phyloP scores from a whole-genome alignment of 2,113 vertebrate species.

The Tympanuchus pallidicinctus region DNA sequence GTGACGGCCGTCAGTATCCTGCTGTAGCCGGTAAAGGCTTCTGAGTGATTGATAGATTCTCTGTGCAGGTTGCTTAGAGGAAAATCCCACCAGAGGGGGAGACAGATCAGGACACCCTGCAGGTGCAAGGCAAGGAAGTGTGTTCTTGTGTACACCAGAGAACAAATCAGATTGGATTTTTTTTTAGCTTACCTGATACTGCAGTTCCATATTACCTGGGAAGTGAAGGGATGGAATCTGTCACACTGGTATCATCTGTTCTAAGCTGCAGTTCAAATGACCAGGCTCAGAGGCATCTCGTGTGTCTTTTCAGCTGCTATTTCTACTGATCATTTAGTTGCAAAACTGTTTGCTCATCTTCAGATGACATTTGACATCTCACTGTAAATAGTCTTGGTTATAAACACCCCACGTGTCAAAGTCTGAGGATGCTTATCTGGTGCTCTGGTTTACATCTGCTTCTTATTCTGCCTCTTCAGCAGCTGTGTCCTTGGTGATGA shows the following conservation, averaged over 20 bases:
- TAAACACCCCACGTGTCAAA: not conserved
- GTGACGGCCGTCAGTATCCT: not conserved
- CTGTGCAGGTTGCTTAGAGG: not conserved
- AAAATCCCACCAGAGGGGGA: not conserved
- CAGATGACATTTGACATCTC: slow-evolving; percentile 15
- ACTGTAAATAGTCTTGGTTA: not conserved
- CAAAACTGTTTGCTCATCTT: not conserved
- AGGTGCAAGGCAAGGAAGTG: not conserved
- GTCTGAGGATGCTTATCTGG: not conserved
- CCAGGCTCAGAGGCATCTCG: not conserved
- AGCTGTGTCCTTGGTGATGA: not conserved
- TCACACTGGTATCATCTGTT: not conserved
- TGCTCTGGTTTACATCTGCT: not conserved
- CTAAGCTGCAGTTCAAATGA: not conserved
- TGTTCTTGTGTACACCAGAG: not conserved
- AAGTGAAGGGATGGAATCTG: not conserved
- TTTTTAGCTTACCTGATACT: not conserved
- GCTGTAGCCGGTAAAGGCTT: not conserved
- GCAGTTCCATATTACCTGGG: not conserved
- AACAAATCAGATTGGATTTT: not conserved
- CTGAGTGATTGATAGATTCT: not conserved
- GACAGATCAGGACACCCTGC: not conserved
- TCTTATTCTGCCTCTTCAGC: not conserved
- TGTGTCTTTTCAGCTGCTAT: not conserved
- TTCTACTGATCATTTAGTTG: not conserved